Base-by-base conservation (phyloP, 2,888 invertebrate genomes). In the Drosophila meridionalis region DNA sequence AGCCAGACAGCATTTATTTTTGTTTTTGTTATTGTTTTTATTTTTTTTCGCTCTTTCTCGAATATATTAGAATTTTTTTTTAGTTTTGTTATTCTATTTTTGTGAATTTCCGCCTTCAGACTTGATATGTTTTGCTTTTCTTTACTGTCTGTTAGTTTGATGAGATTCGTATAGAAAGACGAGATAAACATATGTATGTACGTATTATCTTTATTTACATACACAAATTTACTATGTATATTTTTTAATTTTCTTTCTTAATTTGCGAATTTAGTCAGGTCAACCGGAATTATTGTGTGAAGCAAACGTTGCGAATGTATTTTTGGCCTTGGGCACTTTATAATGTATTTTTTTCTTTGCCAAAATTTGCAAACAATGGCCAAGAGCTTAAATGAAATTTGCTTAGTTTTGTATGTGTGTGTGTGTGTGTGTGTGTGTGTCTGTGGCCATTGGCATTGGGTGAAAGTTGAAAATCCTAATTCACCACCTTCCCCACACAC, bases 61-160 rank as follows among this genome's bases (percentile, higher is more conserved):
- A 55, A 71, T 69, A 76, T 65, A 67, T 76, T 78, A 66, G 76
- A 78, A 78, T 74, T 72, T 73, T 59, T 3, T 12, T 28, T 62
- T 55, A 12, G 43, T 67, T 43, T 73, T 63, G 60, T 56, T 59
- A 32, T 32, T 14, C 73, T 80, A 83, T 72, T 75, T 80, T 74
- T 69, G 79, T 71, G 63, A 80, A 79, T 83, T 79, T 83, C 74
- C 78, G 78, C 78, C 78, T 78, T 76, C 50, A 42, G 52, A 65
- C 68, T 60, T 63, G 26, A 52, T 20, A 6, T 52, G 68, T 71
- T 67, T 74, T 45, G 53, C 56, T 34, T 60, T 64, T 34, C 53
- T 30, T 53, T 56, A 43, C 59, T 30, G 11, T 30, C 52, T 76
- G 70, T 64, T 64, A 70, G 74, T 72, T 72, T 69, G 43, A 56